phyloP scores from a whole-genome alignment of 2,888 invertebrate species.

The Drosophila stalkeri region DNA sequence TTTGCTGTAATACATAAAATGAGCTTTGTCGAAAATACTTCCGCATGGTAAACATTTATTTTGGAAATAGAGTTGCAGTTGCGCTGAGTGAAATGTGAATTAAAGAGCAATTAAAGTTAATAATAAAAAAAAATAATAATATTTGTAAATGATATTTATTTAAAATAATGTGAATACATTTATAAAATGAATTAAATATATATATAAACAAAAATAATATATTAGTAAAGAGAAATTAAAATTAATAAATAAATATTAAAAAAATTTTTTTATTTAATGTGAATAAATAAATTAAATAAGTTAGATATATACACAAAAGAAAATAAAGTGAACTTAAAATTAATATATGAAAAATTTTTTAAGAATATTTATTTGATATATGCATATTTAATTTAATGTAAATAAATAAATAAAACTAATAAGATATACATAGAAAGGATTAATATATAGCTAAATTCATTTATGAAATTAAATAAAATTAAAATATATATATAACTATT shows the following conservation, averaged over 20 bases:
- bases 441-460: neutral
- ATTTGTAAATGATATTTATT: neutral
- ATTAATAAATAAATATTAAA: no score
- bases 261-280: no score
- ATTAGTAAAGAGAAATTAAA: no score
- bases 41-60: conserved; percentile 25
- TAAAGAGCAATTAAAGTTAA: neutral
- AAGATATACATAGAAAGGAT: neutral
- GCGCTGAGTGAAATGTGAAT: neutral
- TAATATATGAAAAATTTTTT: no score
- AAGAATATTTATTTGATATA: no score
- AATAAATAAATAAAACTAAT: no score
- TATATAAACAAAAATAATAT: neutral
- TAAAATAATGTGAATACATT: neutral
- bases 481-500: no score
- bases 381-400: no score
- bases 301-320: neutral
- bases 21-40: conserved; percentile 29
- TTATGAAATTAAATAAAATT: no score
- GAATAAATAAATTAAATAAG: no score
- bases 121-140: neutral
- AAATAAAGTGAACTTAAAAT: neutral
- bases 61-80: conserved; percentile 5
- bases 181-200: neutral
- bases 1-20: conserved; percentile 14